A percentile compares a stretch with the other conserved stretches of the same genome.
phyloP scores from a whole-genome alignment of 2,888 invertebrate genomes.

The Aradus depressus region DNA sequence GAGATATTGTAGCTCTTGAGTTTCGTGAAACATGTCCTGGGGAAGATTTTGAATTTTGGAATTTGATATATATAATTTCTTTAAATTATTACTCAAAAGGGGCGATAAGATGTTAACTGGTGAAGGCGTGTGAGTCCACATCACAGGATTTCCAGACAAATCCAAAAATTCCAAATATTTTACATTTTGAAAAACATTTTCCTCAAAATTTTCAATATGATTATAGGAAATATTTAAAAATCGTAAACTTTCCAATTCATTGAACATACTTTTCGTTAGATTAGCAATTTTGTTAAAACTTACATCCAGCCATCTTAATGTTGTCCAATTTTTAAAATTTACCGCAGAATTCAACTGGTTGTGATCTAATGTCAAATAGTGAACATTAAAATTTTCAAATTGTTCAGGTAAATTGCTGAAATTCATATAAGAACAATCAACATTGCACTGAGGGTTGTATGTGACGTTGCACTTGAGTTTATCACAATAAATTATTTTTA shows the following conservation, averaged over 20 bases:
- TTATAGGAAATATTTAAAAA: constrained; percentile 19
- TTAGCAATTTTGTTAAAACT: constrained; percentile 17
- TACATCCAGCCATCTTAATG: constrained; percentile 18
- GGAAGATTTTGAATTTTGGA: constrained; percentile 10
- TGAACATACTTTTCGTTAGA: constrained; percentile 9
- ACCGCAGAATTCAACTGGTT: constrained; percentile 11
- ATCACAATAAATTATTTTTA: neutral
- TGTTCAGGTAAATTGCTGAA: constrained; percentile 1
- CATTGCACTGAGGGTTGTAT: neutral
- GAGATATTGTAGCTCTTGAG: constrained; percentile 11
- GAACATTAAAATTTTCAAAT: constrained; percentile 7
- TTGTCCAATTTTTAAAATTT: constrained; percentile 15
- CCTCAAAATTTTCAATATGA: constrained; percentile 9
- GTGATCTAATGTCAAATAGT: constrained; percentile 11
- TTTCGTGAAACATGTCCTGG: constrained; percentile 9
- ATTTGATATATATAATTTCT: constrained; percentile 7
- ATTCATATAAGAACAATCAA: constrained; percentile 2
- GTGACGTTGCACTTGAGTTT: constrained; percentile 4
- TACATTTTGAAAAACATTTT: constrained; percentile 5
- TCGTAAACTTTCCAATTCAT: constrained; percentile 4
- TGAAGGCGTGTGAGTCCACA: constrained; percentile 2
- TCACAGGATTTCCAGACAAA: constrained; percentile 20
- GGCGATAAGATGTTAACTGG: constrained; percentile 1
- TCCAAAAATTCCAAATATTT: constrained; percentile 16
- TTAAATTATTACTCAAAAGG: constrained; percentile 10